phyloP scores from a whole-genome alignment of 2,113 vertebrate genomes.

The Onychorhynchus coronatus region DNA sequence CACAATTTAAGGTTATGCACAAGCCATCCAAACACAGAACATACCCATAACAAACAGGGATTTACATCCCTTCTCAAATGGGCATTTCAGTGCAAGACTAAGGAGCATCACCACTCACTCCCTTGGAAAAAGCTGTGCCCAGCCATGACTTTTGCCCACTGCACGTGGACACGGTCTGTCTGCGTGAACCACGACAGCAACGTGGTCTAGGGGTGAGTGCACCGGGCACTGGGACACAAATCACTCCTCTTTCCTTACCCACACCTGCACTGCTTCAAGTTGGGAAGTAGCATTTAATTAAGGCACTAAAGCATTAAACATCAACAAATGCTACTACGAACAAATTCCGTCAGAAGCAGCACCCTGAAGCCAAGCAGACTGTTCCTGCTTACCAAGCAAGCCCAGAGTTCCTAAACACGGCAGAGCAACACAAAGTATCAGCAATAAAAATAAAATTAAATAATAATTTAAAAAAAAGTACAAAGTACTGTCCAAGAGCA shows the following conservation, averaged over 20 bases:
- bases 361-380: not conserved
- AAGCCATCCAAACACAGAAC: not conserved
- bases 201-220: fast-evolving
- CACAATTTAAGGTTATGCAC: not conserved
- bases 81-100: not conserved
- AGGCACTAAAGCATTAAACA: not conserved
- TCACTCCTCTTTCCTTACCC: not conserved
- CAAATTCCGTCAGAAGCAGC: not conserved
- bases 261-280: not conserved
- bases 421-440: not conserved
- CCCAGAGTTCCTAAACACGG: not conserved
- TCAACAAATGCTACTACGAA: not conserved
- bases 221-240: not conserved
- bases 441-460: not conserved
- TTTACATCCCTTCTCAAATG: not conserved
- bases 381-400: not conserved
- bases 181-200: not conserved
- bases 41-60: not conserved
- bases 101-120: not conserved
- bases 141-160: not conserved
- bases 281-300: not conserved
- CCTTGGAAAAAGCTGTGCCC: not conserved
- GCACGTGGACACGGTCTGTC: fast-evolving
- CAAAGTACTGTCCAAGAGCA: not conserved
- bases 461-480: not conserved